These are phyloP conservation scores for Trachurus trachurus DNA, from an alignment of 2,797 vertebrate genomes.

Conservation along the genomic window DNA sequence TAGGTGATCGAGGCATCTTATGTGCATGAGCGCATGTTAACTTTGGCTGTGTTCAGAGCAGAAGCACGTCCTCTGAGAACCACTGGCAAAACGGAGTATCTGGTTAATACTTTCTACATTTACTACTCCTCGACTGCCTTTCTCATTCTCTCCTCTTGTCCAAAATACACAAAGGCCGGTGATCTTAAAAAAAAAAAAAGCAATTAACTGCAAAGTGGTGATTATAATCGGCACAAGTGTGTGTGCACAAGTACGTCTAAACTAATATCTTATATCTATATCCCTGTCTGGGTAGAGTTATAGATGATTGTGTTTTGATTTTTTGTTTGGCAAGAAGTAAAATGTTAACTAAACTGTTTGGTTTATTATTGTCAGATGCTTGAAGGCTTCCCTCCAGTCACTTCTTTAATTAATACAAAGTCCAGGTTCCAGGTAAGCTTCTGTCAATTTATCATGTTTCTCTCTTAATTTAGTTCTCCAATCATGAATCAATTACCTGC, in stretches of 20 bases:
- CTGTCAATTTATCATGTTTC: neutral
- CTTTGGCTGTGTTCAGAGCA: conserved; percentile 60
- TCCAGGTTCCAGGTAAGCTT: neutral
- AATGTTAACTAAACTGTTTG: neutral
- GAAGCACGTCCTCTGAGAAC: conserved; percentile 61
- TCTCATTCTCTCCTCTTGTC: neutral
- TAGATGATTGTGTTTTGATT: neutral
- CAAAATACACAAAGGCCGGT: neutral
- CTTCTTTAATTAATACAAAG: neutral
- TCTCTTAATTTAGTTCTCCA: neutral
- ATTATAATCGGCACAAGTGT: neutral
- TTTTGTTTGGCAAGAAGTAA: neutral
- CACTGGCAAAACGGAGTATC: conserved; percentile 33
- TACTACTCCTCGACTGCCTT: neutral
- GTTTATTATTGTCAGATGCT: neutral
- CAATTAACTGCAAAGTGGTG: neutral
- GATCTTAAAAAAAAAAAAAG: neutral
- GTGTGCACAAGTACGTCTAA: conserved; percentile 8
- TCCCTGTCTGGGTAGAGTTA: neutral
- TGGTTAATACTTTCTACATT: neutral
- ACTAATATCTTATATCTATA: neutral
- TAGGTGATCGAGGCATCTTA: conserved; percentile 67
- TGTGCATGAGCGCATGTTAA: conserved; percentile 61
- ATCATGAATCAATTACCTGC: neutral
- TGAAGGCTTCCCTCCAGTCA: neutral